Evolutionary conservation across 2,113 vertebrate species (phyloP), one percentile per base, ranked within the genome.

Genomic region (Apodemus sylvaticus): DNA sequence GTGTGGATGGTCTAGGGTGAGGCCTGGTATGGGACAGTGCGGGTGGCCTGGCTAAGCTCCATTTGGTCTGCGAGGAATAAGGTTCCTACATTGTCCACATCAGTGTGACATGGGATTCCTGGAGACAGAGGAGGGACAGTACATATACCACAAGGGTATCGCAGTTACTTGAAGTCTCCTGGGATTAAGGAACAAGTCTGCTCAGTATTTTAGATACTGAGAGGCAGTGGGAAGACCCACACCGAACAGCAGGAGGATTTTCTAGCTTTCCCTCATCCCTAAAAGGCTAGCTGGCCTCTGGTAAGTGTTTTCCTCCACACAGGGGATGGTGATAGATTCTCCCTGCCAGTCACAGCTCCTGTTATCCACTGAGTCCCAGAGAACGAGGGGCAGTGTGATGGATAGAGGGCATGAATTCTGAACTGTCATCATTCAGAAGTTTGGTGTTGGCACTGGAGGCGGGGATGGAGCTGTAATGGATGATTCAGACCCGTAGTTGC

Each of bases 321-420:
- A 90, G 86, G 97, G 97, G 9, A 90, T 86, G 42, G 91, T 96
- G 97, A 97, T 74, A 85, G 97, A 97, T 97, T 96, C 97, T 97
- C 96, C 91, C 85, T 77, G 73, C 74, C 70, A 93, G 97, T 96
- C 97, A 39, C 82, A 86, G 82, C 90, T 93, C 78, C 92, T 53
- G 34, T 89, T 92, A 81, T 96, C 96, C 94, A 97, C 98, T 60
- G 73, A n/a, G 70, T 94, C 97, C 74, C 74, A 36, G 95, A 95
- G 96, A 39, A 29, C 45, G n/a, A 29, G 70, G 55, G 42, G 20
- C 53, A 36, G 91, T 71, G 82, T 97, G 94, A 97, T 97, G 96
- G 97, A 97, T 94, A 95, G 82, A 55, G 34, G 95, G 86, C 97
- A 94, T 96, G 98, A 93, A 97, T 97, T 93, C 86, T 95, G 96